Percentiles rank a stretch among this genome's conserved stretches.
phyloP scores from a whole-genome alignment of 2,888 invertebrate genomes.

The Stratiomys singularior region DNA sequence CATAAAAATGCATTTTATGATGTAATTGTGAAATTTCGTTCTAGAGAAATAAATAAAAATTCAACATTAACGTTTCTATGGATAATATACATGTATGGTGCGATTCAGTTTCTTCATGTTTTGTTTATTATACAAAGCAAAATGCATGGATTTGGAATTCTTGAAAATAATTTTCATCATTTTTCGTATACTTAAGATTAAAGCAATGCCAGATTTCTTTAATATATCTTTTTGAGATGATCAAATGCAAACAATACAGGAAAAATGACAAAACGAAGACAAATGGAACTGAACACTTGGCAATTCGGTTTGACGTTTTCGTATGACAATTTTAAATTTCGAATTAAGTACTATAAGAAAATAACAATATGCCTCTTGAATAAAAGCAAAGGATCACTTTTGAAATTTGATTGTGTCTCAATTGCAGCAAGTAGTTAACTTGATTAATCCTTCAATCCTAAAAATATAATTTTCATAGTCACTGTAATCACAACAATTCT shows the following conservation, averaged over 20 bases:
- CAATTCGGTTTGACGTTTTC: neutral
- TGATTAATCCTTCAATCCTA: too few species aligned
- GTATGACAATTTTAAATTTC: neutral
- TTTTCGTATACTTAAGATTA: conserved; percentile 1
- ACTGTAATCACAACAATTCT: too few species aligned
- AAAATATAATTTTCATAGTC: too few species aligned
- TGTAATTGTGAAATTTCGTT: neutral
- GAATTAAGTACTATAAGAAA: neutral
- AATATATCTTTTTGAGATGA: too few species aligned
- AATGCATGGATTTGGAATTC: conserved; percentile 18
- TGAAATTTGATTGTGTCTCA: neutral
- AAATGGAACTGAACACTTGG: neutral
- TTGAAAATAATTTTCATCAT: neutral
- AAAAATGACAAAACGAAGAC: neutral
- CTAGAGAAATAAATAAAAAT: neutral
- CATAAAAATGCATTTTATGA: neutral
- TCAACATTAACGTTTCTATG: neutral
- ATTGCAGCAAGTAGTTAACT: too few species aligned
- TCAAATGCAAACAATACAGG: neutral
- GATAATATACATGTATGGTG: neutral
- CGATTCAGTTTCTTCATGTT: neutral
- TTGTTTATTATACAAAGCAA: neutral
- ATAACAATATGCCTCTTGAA: conserved; percentile 2
- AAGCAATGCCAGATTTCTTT: neutral
- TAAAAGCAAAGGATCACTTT: conserved; percentile 4